Evolutionary conservation across 2,797 vertebrate genomes (phyloP).

Genomic region (Manis crassicaudata): DNA sequence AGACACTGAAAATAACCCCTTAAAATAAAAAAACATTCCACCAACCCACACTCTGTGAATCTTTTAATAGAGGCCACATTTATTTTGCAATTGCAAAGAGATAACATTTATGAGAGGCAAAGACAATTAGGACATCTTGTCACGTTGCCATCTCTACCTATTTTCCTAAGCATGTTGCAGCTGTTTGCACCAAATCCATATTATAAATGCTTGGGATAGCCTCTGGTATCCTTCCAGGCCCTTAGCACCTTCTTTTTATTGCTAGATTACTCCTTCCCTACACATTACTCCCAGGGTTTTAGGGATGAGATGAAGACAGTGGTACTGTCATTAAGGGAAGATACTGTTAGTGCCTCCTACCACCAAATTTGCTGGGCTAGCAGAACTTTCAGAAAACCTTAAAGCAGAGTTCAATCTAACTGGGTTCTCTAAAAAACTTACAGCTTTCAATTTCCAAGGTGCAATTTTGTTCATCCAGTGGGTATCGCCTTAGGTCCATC

Average conservation of each 20-base stretch:
- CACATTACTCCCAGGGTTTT: not conserved
- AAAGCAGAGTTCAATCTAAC: not conserved
- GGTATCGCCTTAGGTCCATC: constrained; percentile 98
- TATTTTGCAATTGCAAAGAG: constrained; percentile 65
- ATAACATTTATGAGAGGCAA: constrained; percentile 53
- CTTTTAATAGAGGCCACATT: constrained; percentile 64
- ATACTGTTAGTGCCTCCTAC: not conserved
- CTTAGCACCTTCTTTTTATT: not conserved
- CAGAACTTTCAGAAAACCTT: not conserved
- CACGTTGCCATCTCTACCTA: not conserved
- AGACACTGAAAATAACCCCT: constrained; percentile 76
- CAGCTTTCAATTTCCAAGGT: constrained; percentile 98
- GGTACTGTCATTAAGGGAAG: not conserved
- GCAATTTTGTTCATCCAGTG: constrained; percentile 97
- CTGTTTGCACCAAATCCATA: not conserved
- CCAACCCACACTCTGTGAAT: constrained; percentile 70
- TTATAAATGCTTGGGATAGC: not conserved
- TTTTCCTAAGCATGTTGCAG: not conserved
- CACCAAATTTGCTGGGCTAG: not conserved
- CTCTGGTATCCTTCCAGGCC: not conserved
- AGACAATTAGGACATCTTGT: constrained; percentile 41
- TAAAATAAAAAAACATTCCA: constrained; percentile 60
- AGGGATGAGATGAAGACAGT: not conserved
- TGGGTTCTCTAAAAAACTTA: constrained; percentile 88
- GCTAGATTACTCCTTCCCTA: not conserved